A percentile compares a stretch with the other conserved stretches of the same genome.
Conservation (phyloP, 2,888 invertebrate species). For the Leptinotarsa peninsularis region DNA sequence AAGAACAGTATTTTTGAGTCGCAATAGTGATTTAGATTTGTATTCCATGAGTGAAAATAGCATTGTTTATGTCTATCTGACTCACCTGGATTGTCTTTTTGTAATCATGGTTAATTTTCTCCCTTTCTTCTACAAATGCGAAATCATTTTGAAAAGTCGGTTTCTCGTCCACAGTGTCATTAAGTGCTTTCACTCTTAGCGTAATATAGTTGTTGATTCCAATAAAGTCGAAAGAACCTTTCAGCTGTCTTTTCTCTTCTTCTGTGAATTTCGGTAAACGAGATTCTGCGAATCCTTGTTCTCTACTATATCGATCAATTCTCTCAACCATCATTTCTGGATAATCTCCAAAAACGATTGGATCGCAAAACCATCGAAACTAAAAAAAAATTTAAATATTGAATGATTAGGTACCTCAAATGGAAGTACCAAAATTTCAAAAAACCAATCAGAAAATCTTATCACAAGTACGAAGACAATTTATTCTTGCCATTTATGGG, state of each 20-base stretch:
- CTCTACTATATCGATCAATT: constrained; percentile 70
- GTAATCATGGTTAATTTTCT: constrained; percentile 61
- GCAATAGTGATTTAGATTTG: too few relatives aligned
- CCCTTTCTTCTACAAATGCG: constrained; percentile 52
- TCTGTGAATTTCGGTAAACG: constrained; percentile 73
- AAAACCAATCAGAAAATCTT: too few relatives aligned
- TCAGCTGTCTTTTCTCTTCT: constrained; percentile 72
- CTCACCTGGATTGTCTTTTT: neutral
- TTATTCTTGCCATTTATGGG: too few relatives aligned
- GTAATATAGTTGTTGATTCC: constrained; percentile 82
- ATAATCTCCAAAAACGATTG: constrained; percentile 76
- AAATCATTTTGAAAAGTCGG: constrained; percentile 55
- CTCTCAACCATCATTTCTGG: constrained; percentile 73
- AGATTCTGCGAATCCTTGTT: constrained; percentile 67
- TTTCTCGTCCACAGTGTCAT: constrained; percentile 16
- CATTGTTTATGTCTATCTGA: too few relatives aligned
- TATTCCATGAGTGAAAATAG: too few relatives aligned
- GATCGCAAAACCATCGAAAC: constrained; percentile 62
- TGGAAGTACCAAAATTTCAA: too few relatives aligned
- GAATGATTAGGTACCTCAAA: too few relatives aligned
- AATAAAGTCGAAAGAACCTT: constrained; percentile 75
- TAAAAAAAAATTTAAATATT: neutral
- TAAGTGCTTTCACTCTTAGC: constrained; percentile 63
- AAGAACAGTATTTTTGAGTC: too few relatives aligned
- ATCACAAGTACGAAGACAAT: too few relatives aligned